Evolutionary conservation across 2,888 invertebrate genomes (phyloP).

Genomic region (Patella ulyssiponensis): DNA sequence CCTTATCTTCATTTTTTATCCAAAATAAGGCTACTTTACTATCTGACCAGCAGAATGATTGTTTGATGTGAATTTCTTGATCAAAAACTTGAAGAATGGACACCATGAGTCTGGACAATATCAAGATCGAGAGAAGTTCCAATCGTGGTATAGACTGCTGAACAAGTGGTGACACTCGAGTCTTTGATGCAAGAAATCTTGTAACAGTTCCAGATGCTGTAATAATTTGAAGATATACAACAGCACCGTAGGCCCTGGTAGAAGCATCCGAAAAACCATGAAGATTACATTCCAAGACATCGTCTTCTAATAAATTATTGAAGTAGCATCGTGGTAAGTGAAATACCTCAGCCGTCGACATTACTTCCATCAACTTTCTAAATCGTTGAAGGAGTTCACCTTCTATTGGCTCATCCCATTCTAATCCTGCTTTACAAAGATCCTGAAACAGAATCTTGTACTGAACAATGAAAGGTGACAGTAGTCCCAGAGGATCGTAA

Average conservation of each 20-base stretch:
- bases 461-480: neutral
- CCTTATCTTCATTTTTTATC: constrained; percentile 2
- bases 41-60: neutral
- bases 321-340: neutral
- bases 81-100: constrained; percentile 1
- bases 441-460: constrained; percentile 4
- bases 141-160: constrained; percentile 4
- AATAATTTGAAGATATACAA: neutral
- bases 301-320: neutral
- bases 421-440: constrained; percentile 5
- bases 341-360: constrained; percentile 1
- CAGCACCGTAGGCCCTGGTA: neutral
- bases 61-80: neutral
- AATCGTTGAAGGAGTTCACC: neutral
- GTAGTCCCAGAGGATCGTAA: neutral
- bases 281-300: constrained; percentile 3
- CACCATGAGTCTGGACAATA: neutral
- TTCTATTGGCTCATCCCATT: constrained; percentile 3
- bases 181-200: no score
- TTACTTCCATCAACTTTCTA: neutral
- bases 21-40: neutral
- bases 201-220: neutral
- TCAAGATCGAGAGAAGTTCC: neutral
- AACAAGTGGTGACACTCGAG: no score
- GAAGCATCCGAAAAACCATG: neutral